Conservation (phyloP, 2,797 vertebrate genomes). For the Dipus sagitta region DNA sequence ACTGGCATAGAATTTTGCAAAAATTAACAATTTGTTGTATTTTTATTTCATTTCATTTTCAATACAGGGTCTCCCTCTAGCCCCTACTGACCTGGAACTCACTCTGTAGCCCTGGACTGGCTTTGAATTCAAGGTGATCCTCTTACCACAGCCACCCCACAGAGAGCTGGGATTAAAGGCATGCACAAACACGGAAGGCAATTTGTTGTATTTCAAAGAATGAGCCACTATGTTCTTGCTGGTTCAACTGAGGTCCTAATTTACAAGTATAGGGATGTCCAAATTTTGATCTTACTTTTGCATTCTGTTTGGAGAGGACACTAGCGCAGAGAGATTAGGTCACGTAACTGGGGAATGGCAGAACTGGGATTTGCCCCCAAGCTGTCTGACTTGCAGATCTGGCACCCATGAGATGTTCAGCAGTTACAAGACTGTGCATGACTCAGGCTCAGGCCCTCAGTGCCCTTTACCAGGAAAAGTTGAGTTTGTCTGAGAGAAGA, state of each 20-base stretch:
- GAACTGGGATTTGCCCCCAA: neutral
- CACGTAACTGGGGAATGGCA: neutral
- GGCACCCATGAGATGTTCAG: neutral
- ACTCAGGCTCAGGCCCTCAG: neutral
- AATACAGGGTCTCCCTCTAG: no score
- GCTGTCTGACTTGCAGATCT: neutral
- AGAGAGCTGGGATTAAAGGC: no score
- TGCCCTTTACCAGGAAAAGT: neutral
- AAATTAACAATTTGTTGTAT: neutral
- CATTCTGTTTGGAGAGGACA: no score
- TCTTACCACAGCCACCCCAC: no score
- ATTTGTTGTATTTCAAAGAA: neutral
- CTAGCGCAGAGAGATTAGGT: neutral
- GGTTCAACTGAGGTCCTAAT: neutral
- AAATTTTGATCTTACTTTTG: conserved; percentile 28
- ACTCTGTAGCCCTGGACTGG: no score
- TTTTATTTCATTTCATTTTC: neutral
- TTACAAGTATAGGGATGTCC: neutral
- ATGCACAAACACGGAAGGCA: no score
- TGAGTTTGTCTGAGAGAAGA: neutral
- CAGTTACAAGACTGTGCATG: neutral
- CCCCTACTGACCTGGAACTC: no score
- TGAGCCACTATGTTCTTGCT: neutral
- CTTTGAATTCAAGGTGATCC: no score
- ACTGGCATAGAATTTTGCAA: neutral